Conservation (phyloP, 1,140 invertebrate genomes). For the Zaprionus kolodkinae region DNA sequence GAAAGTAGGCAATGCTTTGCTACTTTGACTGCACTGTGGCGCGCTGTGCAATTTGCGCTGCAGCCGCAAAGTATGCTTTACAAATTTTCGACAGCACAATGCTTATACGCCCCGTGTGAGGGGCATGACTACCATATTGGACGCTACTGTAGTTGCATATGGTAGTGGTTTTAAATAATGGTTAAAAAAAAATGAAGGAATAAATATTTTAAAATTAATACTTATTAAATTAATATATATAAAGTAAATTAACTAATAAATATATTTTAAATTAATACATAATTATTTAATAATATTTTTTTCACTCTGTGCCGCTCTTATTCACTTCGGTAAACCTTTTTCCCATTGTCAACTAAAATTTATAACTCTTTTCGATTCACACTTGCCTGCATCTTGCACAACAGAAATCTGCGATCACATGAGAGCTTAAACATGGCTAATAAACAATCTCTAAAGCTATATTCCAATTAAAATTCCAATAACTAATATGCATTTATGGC, state of each 20-base stretch:
- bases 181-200: background rate
- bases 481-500: constrained; percentile 28
- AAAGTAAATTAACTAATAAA: too few species aligned
- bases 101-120: background rate
- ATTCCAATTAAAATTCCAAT: constrained; percentile 23
- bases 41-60: background rate
- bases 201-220: background rate
- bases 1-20: constrained; percentile 27
- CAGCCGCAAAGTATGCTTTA: constrained; percentile 65
- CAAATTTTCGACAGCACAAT: background rate
- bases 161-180: background rate
- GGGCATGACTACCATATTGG: background rate
- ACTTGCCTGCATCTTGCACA: constrained; percentile 27
- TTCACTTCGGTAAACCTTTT: constrained; percentile 16
- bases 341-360: constrained; percentile 13
- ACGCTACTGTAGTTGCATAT: constrained; percentile 27
- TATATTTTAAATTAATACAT: too few species aligned
- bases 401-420: constrained; percentile 19
- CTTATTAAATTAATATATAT: too few species aligned
- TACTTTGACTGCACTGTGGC: background rate
- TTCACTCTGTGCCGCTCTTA: background rate
- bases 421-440: constrained; percentile 22
- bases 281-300: background rate
- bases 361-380: constrained; percentile 25
- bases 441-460: constrained; percentile 1